These are phyloP conservation scores for Papilio aristodemus DNA, from an alignment of 1,140 invertebrate species.

Conservation along the genomic window DNA sequence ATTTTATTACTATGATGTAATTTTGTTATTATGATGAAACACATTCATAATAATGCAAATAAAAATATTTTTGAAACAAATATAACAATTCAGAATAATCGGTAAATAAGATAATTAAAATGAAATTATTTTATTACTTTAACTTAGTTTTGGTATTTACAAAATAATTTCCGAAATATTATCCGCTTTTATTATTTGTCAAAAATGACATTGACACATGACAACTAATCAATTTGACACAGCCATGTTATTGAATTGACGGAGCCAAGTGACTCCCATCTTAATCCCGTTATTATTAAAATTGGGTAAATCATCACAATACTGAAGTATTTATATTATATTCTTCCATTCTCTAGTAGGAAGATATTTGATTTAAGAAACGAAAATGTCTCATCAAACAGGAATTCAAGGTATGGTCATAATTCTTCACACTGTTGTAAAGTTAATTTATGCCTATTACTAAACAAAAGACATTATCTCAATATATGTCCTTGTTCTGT, in stretches of 20 bases:
- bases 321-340: background rate
- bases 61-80: too few relatives aligned
- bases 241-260: slow-evolving; percentile 18
- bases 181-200: too few relatives aligned
- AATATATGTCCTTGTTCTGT: too few relatives aligned
- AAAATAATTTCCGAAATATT: too few relatives aligned
- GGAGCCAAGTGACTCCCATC: background rate
- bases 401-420: slow-evolving; percentile 68
- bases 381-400: slow-evolving; percentile 74
- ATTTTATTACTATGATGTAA: background rate
- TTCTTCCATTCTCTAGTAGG: background rate
- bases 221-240: slow-evolving; percentile 8
- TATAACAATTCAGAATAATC: too few relatives aligned
- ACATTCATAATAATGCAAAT: too few relatives aligned
- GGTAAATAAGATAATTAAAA: too few relatives aligned
- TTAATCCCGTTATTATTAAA: slow-evolving; percentile 28
- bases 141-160: too few relatives aligned
- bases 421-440: slow-evolving; percentile 30
- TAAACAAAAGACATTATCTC: too few relatives aligned
- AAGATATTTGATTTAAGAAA: slow-evolving; percentile 4
- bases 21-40: too few relatives aligned
- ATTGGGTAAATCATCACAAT: background rate
- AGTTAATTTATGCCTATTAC: too few relatives aligned
- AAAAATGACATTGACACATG: background rate
- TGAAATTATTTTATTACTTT: too few relatives aligned